phyloP scores from a whole-genome alignment of 2,113 vertebrate genomes.

The Litocranius walleri region DNA sequence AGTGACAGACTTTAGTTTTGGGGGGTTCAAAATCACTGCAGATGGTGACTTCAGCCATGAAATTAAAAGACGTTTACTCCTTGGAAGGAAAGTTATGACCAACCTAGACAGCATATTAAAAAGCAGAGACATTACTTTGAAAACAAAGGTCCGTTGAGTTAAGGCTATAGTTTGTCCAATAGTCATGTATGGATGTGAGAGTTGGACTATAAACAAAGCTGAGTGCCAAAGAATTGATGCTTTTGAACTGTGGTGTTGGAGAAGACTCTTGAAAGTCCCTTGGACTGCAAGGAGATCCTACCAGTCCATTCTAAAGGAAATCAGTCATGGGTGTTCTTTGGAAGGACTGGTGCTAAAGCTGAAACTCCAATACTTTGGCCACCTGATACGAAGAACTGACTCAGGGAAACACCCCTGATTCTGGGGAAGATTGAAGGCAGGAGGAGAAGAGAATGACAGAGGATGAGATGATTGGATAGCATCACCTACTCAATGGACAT shows the following conservation, averaged over 20 bases:
- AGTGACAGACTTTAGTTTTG: neutral
- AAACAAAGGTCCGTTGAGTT: accelerated
- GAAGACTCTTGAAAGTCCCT: neutral
- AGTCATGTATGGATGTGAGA: neutral
- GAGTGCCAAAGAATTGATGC: neutral
- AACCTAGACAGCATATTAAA: neutral
- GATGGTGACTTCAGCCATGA: neutral
- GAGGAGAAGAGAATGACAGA: neutral
- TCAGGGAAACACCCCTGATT: neutral
- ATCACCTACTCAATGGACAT: neutral
- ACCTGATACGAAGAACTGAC: neutral
- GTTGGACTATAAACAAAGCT: neutral
- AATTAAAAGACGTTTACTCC: neutral
- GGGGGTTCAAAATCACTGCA: neutral
- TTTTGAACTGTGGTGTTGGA: neutral
- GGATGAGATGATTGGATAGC: neutral
- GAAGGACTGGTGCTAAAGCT: neutral
- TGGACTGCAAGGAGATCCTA: neutral
- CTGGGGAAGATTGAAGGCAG: neutral
- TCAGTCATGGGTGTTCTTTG: neutral
- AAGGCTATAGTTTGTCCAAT: neutral
- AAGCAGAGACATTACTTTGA: neutral
- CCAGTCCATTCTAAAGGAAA: neutral
- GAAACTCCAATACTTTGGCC: neutral
- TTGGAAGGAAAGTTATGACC: neutral